phyloP scores from a whole-genome alignment of 2,888 invertebrate genomes.

The Xestia sexstrigata region DNA sequence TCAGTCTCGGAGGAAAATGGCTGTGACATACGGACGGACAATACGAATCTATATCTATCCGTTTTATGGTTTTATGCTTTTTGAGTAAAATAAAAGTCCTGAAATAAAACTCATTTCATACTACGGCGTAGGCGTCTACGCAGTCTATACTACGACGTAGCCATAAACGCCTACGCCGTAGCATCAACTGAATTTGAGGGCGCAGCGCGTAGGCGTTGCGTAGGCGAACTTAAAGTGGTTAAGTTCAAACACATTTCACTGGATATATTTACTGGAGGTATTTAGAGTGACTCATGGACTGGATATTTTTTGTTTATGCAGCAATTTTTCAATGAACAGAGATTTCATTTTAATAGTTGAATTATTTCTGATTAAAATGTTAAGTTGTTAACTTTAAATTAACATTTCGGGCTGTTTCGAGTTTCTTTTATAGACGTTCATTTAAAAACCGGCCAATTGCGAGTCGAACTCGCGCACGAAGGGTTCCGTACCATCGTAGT shows the following conservation, averaged over 20 bases:
- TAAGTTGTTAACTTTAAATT: neutral
- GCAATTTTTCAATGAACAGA: neutral
- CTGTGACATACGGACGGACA: neutral
- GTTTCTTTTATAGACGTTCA: neutral
- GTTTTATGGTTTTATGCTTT: neutral
- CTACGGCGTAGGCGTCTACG: slow-evolving; percentile 2
- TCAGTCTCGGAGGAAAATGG: neutral
- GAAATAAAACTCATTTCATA: neutral
- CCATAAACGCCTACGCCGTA: slow-evolving; percentile 31
- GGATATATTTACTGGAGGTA: slow-evolving; percentile 2
- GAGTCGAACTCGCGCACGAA: too few species aligned
- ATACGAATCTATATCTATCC: neutral
- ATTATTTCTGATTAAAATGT: neutral
- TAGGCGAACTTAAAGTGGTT: slow-evolving; percentile 46
- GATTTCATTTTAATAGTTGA: neutral
- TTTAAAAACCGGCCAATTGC: too few species aligned
- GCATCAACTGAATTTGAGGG: slow-evolving; percentile 3
- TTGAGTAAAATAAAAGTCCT: neutral
- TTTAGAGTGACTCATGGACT: slow-evolving; percentile 7
- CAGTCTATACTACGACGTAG: slow-evolving; percentile 4
- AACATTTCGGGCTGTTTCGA: neutral
- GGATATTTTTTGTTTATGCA: slow-evolving; percentile 4
- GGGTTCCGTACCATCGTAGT: too few species aligned
- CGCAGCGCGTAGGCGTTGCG: slow-evolving; percentile 58
- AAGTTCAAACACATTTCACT: slow-evolving; percentile 25